Evolutionary conservation across 2,797 vertebrate species (phyloP), one percentile per base, ranked within the genome.

Genomic region (Mycteria americana): DNA sequence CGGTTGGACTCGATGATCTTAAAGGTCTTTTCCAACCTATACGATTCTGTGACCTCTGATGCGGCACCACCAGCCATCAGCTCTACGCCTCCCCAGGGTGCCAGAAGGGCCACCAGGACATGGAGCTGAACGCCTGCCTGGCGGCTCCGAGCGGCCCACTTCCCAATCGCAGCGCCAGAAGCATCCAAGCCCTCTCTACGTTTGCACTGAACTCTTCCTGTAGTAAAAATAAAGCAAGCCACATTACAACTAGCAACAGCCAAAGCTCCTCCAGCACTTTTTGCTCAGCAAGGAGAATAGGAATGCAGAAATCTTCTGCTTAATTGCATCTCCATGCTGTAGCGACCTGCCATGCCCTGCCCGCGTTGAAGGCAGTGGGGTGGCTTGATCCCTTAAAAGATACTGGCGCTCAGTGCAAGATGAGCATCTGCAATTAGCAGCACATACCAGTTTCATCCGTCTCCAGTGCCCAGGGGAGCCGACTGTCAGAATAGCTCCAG

Each of bases 391-490:
- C 73, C 85, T 94, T 89, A 9, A 41, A 43, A 93, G 84, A 88
- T 48, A 48, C 1, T 28, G 82, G 69, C 88, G 91, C 45, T 69
- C 45, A 54, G 91, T 48, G 77, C 54, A 77, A 80, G 92, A 85
- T 13, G 67, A 97, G 92, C 92, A 93, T 68, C 94, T 91, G 93
- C 94, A 97, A 96, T 97, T 97, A 97, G 92, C 56, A 57, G 87
- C 80, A 81, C 53, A 28, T 70, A 33, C 15, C 37, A 17, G 57
- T 48, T 93, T 92, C 87, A 90, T 93, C 86, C 21, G 33, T 69
- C 89, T 84, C 74, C 90, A 78, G 50, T n/a, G 85, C 94, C 90
- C 12, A 12, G 74, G 83, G 90, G 83, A 96, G 65, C 79, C 0
- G 0, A 30, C 88, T 79, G 93, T 73, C 92, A 96, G 93, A 91